These are phyloP conservation scores for Mizuhopecten yessoensis DNA, from an alignment of 1,140 invertebrate species.

Conservation along the genomic window DNA sequence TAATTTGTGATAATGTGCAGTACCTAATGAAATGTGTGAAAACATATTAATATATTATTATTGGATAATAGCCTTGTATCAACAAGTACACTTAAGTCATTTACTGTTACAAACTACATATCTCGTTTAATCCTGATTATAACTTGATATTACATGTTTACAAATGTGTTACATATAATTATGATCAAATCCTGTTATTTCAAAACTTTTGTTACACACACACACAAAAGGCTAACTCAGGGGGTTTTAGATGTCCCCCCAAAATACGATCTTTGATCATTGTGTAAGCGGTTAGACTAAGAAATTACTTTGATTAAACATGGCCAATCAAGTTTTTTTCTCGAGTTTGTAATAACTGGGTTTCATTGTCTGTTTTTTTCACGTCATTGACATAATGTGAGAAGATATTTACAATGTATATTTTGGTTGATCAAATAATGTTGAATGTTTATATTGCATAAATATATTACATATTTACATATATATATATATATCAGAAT, in stretches of 20 bases:
- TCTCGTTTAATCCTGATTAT: background rate
- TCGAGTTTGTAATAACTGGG: background rate
- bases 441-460: slow-evolving; percentile 29
- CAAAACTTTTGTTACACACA: background rate
- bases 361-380: background rate
- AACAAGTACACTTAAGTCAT: background rate
- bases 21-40: background rate
- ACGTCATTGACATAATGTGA: background rate
- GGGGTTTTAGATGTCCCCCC: background rate
- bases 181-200: background rate
- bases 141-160: background rate
- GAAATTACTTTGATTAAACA: no score
- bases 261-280: background rate
- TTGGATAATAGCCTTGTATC: background rate
- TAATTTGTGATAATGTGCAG: background rate
- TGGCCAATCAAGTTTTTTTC: background rate
- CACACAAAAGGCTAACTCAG: no score
- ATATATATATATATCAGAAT: slow-evolving; percentile 32
- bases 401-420: background rate
- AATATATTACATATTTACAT: slow-evolving; percentile 22
- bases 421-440: background rate
- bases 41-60: slow-evolving; percentile 5
- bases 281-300: background rate
- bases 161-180: background rate
- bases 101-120: background rate